These are phyloP conservation scores for Drosophila repleta DNA, from an alignment of 1,140 invertebrate genomes.

Conservation along the genomic window DNA sequence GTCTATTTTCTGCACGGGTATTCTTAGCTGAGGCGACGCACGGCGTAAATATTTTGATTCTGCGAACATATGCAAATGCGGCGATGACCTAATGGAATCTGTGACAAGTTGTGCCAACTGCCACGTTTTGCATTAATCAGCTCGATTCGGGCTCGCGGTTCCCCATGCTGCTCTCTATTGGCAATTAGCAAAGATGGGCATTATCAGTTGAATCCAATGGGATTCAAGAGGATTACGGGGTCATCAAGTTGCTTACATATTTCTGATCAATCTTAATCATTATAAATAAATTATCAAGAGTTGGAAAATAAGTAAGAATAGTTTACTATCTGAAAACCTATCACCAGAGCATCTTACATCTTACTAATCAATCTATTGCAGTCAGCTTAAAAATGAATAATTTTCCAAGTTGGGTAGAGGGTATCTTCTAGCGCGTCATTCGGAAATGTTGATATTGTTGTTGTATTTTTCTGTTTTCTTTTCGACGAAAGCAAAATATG, in stretches of 20 bases:
- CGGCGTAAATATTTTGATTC: constrained; percentile 51
- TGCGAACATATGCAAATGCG: constrained; percentile 61
- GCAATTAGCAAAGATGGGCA: background rate
- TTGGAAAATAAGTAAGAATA: no score
- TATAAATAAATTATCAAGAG: no score
- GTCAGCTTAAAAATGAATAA: no score
- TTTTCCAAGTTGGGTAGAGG: background rate
- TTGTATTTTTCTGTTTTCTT: constrained; percentile 22
- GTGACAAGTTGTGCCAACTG: constrained; percentile 77
- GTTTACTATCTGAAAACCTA: no score
- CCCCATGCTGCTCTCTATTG: constrained; percentile 1
- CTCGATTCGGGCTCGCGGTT: constrained; percentile 40
- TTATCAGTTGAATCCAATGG: no score
- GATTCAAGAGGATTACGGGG: no score
- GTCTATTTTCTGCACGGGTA: constrained; percentile 1
- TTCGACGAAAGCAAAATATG: constrained; percentile 17
- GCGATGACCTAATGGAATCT: constrained; percentile 78
- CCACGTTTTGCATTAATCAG: constrained; percentile 74
- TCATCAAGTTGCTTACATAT: no score
- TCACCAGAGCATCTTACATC: no score
- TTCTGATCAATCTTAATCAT: no score
- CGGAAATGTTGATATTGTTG: background rate
- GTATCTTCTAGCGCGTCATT: background rate
- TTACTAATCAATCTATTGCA: no score
- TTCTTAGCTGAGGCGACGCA: constrained; percentile 31